Evolutionary conservation across 2,113 vertebrate species (phyloP).

Genomic region (Gambusia affinis): DNA sequence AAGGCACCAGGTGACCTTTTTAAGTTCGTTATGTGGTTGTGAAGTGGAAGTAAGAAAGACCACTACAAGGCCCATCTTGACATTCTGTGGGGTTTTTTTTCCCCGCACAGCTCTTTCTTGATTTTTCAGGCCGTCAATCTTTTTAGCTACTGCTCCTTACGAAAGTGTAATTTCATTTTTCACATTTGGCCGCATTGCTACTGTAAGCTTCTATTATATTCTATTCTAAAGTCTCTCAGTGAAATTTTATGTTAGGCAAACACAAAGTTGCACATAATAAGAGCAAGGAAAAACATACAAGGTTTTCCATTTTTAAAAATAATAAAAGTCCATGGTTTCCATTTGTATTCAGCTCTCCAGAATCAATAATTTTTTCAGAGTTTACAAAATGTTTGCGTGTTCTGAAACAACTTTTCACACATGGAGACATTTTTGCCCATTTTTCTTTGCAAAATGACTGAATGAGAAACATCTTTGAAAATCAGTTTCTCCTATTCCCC

Average conservation of each 20-base stretch:
- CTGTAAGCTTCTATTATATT: too few species aligned
- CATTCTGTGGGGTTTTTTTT: constrained; percentile 37
- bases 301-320: neutral
- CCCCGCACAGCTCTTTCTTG: constrained; percentile 12
- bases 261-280: neutral
- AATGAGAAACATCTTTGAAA: too few species aligned
- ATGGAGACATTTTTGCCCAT: neutral
- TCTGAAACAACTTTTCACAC: neutral
- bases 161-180: too few species aligned
- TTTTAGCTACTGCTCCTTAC: neutral
- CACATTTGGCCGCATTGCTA: too few species aligned
- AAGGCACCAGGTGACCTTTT: constrained; percentile 50
- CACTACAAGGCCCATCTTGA: constrained; percentile 39
- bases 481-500: too few species aligned
- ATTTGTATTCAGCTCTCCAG: neutral
- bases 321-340: neutral
- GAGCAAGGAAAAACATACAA: neutral
- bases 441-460: neutral
- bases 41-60: constrained; percentile 26
- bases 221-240: too few species aligned
- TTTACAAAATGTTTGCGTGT: neutral
- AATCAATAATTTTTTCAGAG: neutral
- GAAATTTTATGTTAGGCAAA: neutral
- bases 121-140: constrained; percentile 12
- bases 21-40: constrained; percentile 3